Evolutionary conservation across 2,888 invertebrate species (phyloP), one percentile per base, ranked within the genome.

Genomic region (Orthosia cruda): DNA sequence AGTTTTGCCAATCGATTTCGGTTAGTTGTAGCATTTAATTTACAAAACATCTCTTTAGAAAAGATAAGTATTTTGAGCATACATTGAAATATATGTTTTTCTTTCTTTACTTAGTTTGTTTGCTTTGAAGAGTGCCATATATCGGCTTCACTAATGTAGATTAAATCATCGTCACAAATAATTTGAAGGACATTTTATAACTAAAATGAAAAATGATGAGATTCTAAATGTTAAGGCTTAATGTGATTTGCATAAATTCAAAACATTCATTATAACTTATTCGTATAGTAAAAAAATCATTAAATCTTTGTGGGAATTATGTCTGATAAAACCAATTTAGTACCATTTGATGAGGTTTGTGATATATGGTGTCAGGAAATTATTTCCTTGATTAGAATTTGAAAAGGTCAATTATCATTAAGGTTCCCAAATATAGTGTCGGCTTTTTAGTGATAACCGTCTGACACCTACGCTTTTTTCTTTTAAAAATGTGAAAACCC

Each of bases 211-310:
- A 63, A 69, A 87, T 83, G 52, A 81, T 71, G 58, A 71, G 49
- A 18, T 57, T 68, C 61, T 68, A 79, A 87, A 87, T 85, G 88
- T 74, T 74, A 83, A 81, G 78, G 83, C 47, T 74, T 74, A 52
- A 59, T 64, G 45, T 66, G 32, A 87, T 87, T 88, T 77, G 71
- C 77, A 87, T 87, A 85, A 74, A 81, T 71, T 69, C 45, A 32
- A 66, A 65, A 52, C 68, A 78, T 62, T 74, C 5, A 55, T 75
- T 65, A 70, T 32, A 20, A 71, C 7, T 18, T 62, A 54, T 57
- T 4, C 47, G 23, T 58, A 58, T 45, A 18, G 16, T 49, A 45
- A 64, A 84, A 77, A 76, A 75, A 74, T 1, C 52, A 57, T 59
- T 61, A 20, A 32, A 50, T 40, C 12, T 69, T 11, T 54, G 40